phyloP scores from a whole-genome alignment of 2,113 vertebrate species.

The Nothobranchius kuhntae region DNA sequence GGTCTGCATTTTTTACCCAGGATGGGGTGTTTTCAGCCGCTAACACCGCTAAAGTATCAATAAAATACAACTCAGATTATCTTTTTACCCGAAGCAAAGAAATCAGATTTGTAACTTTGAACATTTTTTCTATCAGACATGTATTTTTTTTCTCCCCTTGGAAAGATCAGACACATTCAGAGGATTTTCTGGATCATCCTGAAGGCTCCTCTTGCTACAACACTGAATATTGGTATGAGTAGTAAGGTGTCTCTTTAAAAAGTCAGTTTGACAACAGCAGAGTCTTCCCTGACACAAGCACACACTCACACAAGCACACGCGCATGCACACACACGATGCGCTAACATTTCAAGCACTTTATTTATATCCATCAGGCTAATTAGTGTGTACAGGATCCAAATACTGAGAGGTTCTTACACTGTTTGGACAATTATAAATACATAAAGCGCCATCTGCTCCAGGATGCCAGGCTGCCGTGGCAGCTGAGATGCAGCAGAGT shows the following conservation, averaged over 20 bases:
- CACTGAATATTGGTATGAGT: constrained; percentile 21
- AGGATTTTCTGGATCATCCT: constrained; percentile 32
- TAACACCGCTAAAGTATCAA: background rate
- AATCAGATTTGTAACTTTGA: background rate
- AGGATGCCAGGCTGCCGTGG: constrained; percentile 59
- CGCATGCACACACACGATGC: constrained; percentile 9
- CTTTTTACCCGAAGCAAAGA: background rate
- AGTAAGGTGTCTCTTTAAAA: constrained; percentile 26
- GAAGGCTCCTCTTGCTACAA: constrained; percentile 16
- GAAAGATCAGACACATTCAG: constrained; percentile 34
- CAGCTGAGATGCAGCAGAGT: constrained; percentile 63
- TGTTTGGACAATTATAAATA: constrained; percentile 76
- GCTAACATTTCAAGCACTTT: constrained; percentile 55
- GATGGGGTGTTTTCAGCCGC: background rate
- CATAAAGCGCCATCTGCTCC: constrained; percentile 75
- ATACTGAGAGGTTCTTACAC: constrained; percentile 68
- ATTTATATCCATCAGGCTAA: constrained; percentile 73
- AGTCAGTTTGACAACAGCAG: constrained; percentile 30
- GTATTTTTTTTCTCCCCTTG: constrained; percentile 12
- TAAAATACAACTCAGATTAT: too few species aligned
- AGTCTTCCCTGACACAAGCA: constrained; percentile 18
- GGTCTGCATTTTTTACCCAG: too few species aligned
- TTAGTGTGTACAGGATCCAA: constrained; percentile 63
- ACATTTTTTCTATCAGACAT: constrained; percentile 17
- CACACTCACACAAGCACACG: constrained; percentile 9